phyloP scores from a whole-genome alignment of 2,888 invertebrate genomes.

The Meghimatium bilineatum region DNA sequence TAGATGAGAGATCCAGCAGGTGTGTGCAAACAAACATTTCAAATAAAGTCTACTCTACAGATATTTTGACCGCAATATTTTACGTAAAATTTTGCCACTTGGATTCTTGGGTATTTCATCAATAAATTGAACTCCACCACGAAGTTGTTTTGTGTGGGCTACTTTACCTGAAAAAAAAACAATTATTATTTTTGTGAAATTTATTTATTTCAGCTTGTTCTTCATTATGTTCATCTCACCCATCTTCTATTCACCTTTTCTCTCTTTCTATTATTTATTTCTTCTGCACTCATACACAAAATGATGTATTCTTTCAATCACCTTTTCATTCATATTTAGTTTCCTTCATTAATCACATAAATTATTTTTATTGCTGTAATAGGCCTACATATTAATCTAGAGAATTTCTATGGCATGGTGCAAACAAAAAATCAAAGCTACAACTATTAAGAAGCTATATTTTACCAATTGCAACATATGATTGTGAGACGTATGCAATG shows the following conservation, averaged over 20 bases:
- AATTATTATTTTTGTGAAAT: background rate
- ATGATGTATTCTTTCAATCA: background rate
- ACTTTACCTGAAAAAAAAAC: conserved; percentile 62
- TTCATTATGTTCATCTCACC: background rate
- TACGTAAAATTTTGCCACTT: conserved; percentile 62
- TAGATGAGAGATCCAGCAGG: no score
- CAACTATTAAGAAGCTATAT: no score
- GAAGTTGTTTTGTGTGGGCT: conserved; percentile 62
- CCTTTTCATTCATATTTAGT: background rate
- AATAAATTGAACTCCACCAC: conserved; percentile 64
- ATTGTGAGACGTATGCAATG: no score
- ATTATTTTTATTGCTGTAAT: no score
- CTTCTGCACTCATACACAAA: background rate
- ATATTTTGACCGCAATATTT: conserved; percentile 49
- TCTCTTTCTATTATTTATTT: background rate
- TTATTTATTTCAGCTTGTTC: background rate
- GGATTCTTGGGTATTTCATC: conserved; percentile 65
- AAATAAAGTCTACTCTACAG: no score
- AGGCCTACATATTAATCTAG: no score
- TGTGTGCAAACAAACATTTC: no score
- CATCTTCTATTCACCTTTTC: background rate
- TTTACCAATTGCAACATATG: no score
- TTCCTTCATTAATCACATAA: no score
- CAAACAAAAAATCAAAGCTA: no score
- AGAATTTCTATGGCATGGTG: no score